Conservation (phyloP, 2,888 invertebrate species). For the Hypomecis atomaria region DNA sequence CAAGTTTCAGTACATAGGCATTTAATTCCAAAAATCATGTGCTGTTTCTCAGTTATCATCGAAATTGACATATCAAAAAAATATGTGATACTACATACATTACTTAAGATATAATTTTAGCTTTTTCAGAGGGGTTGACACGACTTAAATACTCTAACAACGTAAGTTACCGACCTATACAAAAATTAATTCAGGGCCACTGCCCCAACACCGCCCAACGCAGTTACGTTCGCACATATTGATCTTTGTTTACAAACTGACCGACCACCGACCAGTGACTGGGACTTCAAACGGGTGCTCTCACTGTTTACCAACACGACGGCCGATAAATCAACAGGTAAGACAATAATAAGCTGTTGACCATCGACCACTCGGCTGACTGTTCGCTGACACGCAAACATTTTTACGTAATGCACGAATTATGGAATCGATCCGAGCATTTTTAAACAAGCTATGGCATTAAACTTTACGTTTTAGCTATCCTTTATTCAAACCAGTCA, state of each 20-base stretch:
- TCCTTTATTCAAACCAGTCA: too few relatives aligned
- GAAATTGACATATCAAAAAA: too few relatives aligned
- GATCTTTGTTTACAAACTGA: constrained; percentile 35
- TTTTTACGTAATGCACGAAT: constrained; percentile 42
- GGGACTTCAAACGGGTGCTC: constrained; percentile 36
- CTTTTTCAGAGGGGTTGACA: too few relatives aligned
- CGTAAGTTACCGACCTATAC: too few relatives aligned
- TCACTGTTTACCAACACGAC: constrained; percentile 53
- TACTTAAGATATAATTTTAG: too few relatives aligned
- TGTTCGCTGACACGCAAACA: constrained; percentile 49
- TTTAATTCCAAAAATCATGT: too few relatives aligned
- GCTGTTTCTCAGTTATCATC: too few relatives aligned
- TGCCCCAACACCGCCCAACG: background rate
- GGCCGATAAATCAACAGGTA: constrained; percentile 58
- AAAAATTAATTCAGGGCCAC: background rate
- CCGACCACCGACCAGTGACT: constrained; percentile 5
- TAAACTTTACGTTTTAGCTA: background rate
- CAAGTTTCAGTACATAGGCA: too few relatives aligned
- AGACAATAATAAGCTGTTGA: constrained; percentile 50
- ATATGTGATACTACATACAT: too few relatives aligned
- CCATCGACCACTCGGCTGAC: constrained; percentile 44
- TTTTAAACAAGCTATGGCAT: constrained; percentile 5
- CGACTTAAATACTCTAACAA: too few relatives aligned
- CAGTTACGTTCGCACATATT: constrained; percentile 15
- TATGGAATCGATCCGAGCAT: constrained; percentile 43